Conservation (phyloP, 30 jellyfish, hydroid and myxozoan species). For the Mastigias papua region DNA sequence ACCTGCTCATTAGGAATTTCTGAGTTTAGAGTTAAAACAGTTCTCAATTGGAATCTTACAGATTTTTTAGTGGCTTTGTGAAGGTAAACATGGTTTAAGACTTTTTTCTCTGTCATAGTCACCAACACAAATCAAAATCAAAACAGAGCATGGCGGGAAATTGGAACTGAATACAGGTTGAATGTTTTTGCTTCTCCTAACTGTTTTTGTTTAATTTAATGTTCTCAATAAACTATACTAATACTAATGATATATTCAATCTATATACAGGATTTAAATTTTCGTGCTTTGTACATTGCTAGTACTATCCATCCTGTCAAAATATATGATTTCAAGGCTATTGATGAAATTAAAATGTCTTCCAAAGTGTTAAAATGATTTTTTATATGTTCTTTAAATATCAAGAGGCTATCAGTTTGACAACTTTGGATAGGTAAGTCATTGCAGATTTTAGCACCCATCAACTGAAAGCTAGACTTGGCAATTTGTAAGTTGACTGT, state of each 20-base stretch:
- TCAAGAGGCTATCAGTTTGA: conserved; percentile 19
- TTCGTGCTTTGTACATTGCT: too few relatives aligned
- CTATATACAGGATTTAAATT: too few relatives aligned
- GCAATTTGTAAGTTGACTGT: conserved; percentile 42
- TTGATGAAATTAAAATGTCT: background rate
- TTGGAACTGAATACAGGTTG: conserved; percentile 77
- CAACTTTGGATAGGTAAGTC: conserved; percentile 36
- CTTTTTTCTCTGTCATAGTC: conserved; percentile 36
- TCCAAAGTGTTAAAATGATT: conserved; percentile 15
- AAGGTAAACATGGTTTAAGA: too few relatives aligned
- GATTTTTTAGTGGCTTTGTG: too few relatives aligned
- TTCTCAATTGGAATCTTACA: too few relatives aligned
- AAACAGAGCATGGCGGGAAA: conserved; percentile 86
- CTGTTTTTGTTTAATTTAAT: background rate
- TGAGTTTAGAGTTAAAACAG: too few relatives aligned
- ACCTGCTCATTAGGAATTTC: too few relatives aligned
- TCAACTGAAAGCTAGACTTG: conserved; percentile 35
- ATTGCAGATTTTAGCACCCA: conserved; percentile 50
- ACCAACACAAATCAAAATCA: conserved; percentile 75
- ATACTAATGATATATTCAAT: too few relatives aligned
- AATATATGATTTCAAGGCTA: too few relatives aligned
- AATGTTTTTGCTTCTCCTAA: background rate
- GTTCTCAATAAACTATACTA: background rate
- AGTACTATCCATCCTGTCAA: too few relatives aligned
- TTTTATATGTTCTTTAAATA: background rate